Evolutionary conservation across 2,888 invertebrate species (phyloP).

Genomic region (Andrena trimmerana): DNA sequence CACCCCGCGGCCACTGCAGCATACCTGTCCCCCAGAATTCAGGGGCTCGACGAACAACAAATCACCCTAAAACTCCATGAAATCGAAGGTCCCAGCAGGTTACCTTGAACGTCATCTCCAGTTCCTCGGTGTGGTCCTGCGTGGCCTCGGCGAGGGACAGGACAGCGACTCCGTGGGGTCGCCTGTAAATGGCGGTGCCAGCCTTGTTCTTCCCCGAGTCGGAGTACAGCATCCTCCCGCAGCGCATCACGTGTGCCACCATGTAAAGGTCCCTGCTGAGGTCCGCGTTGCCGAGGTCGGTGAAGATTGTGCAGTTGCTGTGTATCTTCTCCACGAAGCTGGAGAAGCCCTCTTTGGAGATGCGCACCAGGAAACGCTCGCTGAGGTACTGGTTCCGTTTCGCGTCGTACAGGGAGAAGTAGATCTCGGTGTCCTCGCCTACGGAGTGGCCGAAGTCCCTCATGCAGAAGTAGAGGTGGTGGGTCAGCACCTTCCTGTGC

Average conservation of each 20-base stretch:
- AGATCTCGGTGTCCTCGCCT: conserved; percentile 94
- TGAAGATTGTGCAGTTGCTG: conserved; percentile 95
- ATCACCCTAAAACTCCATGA: too few relatives aligned
- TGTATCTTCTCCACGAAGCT: conserved; percentile 95
- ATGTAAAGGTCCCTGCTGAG: conserved; percentile 94
- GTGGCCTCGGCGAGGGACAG: conserved; percentile 90
- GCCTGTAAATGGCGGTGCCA: conserved; percentile 87
- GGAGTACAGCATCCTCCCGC: conserved; percentile 93
- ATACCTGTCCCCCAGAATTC: too few relatives aligned
- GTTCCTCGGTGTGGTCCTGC: conserved; percentile 89
- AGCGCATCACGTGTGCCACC: conserved; percentile 95
- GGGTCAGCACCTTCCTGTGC: conserved; percentile 88
- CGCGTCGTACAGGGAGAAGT: conserved; percentile 94
- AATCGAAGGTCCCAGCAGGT: conserved; percentile 17
- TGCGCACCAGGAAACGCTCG: conserved; percentile 95
- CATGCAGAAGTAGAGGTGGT: conserved; percentile 95
- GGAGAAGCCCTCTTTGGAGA: conserved; percentile 95
- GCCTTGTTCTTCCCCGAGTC: conserved; percentile 86
- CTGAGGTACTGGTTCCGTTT: conserved; percentile 92
- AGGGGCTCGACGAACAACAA: too few relatives aligned
- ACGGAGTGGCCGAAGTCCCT: conserved; percentile 95
- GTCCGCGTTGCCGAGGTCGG: conserved; percentile 93
- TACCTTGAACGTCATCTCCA: conserved; percentile 92
- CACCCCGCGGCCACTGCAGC: too few relatives aligned
- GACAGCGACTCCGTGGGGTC: conserved; percentile 96